Evolutionary conservation across 2,113 vertebrate genomes (phyloP).

Genomic region (Caracal caracal): DNA sequence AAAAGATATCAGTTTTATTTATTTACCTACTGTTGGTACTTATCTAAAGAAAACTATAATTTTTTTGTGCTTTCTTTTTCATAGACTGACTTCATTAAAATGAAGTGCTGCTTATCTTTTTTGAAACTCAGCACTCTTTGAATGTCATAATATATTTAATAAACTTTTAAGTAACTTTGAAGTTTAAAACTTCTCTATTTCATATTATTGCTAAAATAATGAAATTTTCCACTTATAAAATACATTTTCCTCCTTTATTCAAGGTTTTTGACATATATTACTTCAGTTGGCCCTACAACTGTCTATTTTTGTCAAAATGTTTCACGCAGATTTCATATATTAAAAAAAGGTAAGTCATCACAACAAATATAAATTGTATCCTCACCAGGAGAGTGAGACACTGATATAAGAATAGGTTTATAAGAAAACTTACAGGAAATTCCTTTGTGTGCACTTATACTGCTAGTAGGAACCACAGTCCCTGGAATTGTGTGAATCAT

Average conservation of each 20-base stretch:
- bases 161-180: background rate
- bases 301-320: background rate
- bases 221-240: background rate
- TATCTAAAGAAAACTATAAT: background rate
- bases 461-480: background rate
- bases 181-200: background rate
- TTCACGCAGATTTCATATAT: background rate
- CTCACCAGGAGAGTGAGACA: background rate
- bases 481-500: background rate
- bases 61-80: background rate
- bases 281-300: background rate
- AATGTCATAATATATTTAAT: background rate
- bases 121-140: background rate
- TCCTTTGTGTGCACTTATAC: background rate
- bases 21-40: background rate
- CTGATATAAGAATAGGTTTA: background rate
- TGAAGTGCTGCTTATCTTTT: background rate
- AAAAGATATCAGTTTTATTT: background rate
- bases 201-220: background rate
- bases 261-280: slow-evolving; percentile 9
- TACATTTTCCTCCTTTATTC: background rate
- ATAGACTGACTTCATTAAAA: background rate
- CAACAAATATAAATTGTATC: background rate
- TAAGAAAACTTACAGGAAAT: background rate
- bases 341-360: background rate